Evolutionary conservation across 2,888 invertebrate species (phyloP), one percentile per base, ranked within the genome.

Genomic region (Andrena fulva): DNA sequence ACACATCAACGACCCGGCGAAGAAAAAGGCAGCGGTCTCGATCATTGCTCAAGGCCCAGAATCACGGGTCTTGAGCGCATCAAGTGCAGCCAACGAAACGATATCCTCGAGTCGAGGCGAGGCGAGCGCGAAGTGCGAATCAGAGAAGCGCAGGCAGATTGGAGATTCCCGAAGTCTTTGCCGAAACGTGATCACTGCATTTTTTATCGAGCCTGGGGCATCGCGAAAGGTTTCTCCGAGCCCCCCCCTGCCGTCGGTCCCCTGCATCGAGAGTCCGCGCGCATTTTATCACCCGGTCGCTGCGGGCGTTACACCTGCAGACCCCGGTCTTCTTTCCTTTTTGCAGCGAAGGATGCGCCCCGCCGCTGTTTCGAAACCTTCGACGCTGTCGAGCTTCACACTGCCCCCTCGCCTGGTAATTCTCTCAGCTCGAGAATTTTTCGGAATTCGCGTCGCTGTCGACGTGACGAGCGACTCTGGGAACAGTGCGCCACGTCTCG

Each of bases 231-330:
- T 82, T 82, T 62, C 85, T 77, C 56, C 59, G 76, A 63, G 62
- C 63, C 73, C 68, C 48, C 68, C 75, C 72, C 33, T 2, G 20
- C 1, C 27, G 16, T 8, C 10, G 59, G 56, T 66, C 56, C 59
- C 50, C 56, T 71, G 84, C 86, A 82, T 84, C 82, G 85, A 81
- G 76, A 85, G 78, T 74, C 68, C 71, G 83, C 80, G 88, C 85
- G 88, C 89, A 90, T 90, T 90, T 90, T 90, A 90, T 90, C 90
- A 90, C 85, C 86, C 82, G 88, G 87, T 90, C 89, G 91, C 91
- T 89, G 89, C 89, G 84, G 90, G 91, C 91, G 86, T 89, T 91
- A 91, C 92, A 92, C 90, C 91, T 91, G 91, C 91, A 89, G 87
- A 84, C 69, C 63, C 68, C 64, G 76, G 70, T 77, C 84, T 66